Conservation (phyloP, 2,113 vertebrate genomes). For the Sula dactylatra region DNA sequence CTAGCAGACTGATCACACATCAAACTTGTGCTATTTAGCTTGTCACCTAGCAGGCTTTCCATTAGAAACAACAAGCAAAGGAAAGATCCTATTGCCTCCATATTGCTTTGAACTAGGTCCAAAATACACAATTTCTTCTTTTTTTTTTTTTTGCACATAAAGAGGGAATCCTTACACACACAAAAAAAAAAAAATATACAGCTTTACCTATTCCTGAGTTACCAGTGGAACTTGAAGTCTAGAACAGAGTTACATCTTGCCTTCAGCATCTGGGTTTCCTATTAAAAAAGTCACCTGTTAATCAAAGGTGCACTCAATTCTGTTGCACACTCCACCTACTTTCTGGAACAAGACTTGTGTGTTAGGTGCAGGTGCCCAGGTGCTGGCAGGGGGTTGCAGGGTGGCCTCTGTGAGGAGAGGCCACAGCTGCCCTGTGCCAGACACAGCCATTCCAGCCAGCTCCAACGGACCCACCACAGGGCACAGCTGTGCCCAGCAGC, state of each 20-base stretch:
- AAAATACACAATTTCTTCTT: not conserved
- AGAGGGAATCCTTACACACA: not conserved
- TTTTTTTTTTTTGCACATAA: not conserved
- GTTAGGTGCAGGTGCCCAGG: not conserved
- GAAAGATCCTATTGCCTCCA: not conserved
- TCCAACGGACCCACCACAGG: rapidly evolving
- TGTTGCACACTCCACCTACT: not conserved
- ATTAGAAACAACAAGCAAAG: not conserved
- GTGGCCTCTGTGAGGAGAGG: not conserved
- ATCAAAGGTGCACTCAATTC: not conserved
- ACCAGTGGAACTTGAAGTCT: not conserved
- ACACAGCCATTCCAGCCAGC: not conserved
- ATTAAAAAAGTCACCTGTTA: not conserved
- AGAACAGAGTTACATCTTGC: not conserved
- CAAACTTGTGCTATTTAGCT: not conserved
- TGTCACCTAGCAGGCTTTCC: not conserved
- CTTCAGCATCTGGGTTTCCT: not conserved
- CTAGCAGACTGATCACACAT: not conserved
- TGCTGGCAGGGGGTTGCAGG: not conserved
- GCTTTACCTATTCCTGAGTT: not conserved
- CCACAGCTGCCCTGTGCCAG: not conserved
- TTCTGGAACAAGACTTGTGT: not conserved
- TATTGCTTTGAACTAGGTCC: not conserved
- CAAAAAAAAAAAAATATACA: not conserved
- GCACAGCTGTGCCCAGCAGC: not conserved